Evolutionary conservation across 2,888 invertebrate species (phyloP).

Genomic region (Drosophila putrida): DNA sequence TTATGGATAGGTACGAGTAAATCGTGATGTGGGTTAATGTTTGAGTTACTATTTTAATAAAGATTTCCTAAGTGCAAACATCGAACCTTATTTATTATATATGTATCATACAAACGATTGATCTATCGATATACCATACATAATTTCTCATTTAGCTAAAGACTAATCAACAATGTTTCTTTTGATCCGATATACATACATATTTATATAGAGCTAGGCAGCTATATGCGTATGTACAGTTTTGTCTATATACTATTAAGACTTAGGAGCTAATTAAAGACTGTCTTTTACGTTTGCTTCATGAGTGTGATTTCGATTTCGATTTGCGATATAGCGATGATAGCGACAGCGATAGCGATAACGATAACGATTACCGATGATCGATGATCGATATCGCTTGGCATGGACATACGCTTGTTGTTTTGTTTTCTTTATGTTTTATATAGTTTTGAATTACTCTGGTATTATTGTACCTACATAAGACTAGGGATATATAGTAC

Average conservation of each 20-base stretch:
- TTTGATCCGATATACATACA: slow-evolving; percentile 40
- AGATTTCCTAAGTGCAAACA: slow-evolving; percentile 17
- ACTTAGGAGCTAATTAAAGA: slow-evolving; percentile 57
- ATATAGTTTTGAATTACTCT: slow-evolving; percentile 3
- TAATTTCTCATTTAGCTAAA: slow-evolving; percentile 55
- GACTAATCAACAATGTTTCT: slow-evolving; percentile 62
- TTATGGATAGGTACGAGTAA: slow-evolving; percentile 6
- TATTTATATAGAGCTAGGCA: slow-evolving; percentile 36
- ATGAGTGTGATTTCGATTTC: slow-evolving; percentile 43
- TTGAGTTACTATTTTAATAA: slow-evolving; percentile 2
- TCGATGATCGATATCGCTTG: slow-evolving; percentile 18
- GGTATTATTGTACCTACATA: slow-evolving; percentile 67
- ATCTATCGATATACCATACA: slow-evolving; percentile 2
- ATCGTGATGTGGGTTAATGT: slow-evolving; percentile 6
- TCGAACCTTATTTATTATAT: not conserved
- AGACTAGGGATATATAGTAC: slow-evolving; percentile 62
- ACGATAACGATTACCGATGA: not conserved
- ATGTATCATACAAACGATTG: slow-evolving; percentile 4
- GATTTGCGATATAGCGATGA: too few species aligned
- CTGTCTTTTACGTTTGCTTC: slow-evolving; percentile 57
- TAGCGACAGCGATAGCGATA: too few species aligned
- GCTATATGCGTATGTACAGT: slow-evolving; percentile 49
- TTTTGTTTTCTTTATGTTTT: not conserved
- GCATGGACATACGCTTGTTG: slow-evolving; percentile 5
- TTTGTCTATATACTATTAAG: slow-evolving; percentile 30